Conservation (phyloP, 2,797 vertebrate genomes). For the Silurus lanzhouensis region DNA sequence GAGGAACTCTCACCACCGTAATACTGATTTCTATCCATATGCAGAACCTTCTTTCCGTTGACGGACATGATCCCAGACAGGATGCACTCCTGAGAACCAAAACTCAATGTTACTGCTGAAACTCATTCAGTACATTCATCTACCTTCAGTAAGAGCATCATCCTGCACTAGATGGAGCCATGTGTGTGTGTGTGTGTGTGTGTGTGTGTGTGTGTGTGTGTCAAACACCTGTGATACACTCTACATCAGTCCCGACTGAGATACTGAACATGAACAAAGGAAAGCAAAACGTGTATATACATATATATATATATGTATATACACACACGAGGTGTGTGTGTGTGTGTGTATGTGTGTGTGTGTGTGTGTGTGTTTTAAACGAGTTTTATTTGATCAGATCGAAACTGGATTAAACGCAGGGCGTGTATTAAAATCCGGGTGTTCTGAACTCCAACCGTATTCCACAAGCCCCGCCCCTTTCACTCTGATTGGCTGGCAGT, state of each 20-base stretch:
- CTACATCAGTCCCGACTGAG: too few species aligned
- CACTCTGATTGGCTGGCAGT: background rate
- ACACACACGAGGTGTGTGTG: background rate
- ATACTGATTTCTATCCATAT: conserved; percentile 92
- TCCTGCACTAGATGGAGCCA: background rate
- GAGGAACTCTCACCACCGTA: conserved; percentile 92
- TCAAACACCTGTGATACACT: too few species aligned
- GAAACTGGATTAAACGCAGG: background rate
- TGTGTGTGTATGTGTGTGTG: background rate
- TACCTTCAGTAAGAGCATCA: background rate
- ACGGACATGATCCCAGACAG: conserved; percentile 93
- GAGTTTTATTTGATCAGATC: background rate
- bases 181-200: background rate
- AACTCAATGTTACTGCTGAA: background rate
- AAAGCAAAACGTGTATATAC: too few species aligned
- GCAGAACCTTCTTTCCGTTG: conserved; percentile 89
- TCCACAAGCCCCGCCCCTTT: background rate
- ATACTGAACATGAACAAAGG: too few species aligned
- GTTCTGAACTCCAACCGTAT: background rate
- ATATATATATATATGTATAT: too few species aligned
- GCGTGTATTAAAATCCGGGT: background rate
- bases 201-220: background rate
- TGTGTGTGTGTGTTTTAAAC: background rate
- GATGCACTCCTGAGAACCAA: conserved; percentile 82
- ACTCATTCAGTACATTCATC: background rate